These are phyloP conservation scores for Lepidocyrtinus sp. DNA, from an alignment of 2,888 invertebrate species.

Conservation along the genomic window DNA sequence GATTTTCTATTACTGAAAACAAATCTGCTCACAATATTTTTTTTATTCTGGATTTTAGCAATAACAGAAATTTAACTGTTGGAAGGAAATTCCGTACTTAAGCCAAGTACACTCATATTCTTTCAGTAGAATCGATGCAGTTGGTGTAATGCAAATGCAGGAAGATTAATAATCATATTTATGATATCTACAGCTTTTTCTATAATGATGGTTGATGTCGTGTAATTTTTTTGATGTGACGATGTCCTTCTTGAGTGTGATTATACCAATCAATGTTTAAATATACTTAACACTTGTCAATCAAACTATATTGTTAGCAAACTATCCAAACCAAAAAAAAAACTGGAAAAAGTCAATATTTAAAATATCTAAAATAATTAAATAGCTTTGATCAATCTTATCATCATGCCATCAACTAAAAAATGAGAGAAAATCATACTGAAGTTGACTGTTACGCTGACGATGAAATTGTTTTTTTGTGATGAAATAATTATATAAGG, in stretches of 20 bases:
- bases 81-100: background rate
- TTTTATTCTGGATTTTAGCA: too few species aligned
- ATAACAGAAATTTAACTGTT: too few species aligned
- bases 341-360: background rate
- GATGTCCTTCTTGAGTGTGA: background rate
- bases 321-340: background rate
- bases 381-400: background rate
- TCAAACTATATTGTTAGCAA: background rate
- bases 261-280: slow-evolving; percentile 9
- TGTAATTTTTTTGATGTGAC: too few species aligned
- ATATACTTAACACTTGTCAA: slow-evolving; percentile 10
- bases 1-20: background rate
- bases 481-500: slow-evolving; percentile 35
- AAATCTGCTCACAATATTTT: background rate
- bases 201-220: background rate
- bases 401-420: background rate
- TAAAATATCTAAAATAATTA: background rate
- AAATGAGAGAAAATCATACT: slow-evolving; percentile 9
- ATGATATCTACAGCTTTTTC: background rate
- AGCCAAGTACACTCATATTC: background rate
- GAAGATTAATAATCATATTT: background rate
- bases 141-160: background rate
- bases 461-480: slow-evolving; percentile 61
- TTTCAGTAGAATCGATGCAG: background rate
- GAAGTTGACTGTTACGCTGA: slow-evolving; percentile 53